Evolutionary conservation across 23 tunicate genomes (phyloP).

Genomic region (Aplidium turbinatum): DNA sequence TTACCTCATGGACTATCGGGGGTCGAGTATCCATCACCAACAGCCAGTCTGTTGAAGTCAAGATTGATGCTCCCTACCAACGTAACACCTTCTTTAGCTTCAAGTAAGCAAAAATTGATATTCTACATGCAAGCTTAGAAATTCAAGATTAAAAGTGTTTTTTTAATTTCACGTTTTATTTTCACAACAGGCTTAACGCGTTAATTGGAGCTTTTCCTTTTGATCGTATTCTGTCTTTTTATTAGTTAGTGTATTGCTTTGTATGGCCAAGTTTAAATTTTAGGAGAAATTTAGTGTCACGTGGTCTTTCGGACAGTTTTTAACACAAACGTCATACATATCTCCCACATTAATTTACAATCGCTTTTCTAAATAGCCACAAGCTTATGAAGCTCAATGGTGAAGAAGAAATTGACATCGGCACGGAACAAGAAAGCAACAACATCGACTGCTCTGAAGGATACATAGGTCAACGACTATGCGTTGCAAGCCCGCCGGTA

Average conservation of each 20-base stretch:
- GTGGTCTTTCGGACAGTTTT: no score
- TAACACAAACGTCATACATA: no score
- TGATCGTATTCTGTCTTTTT: no score
- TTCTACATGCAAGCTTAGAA: neutral
- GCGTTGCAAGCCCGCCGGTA: constrained; percentile 30
- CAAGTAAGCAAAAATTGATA: constrained; percentile 69
- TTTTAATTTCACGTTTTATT: no score
- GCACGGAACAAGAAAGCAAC: neutral
- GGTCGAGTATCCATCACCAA: constrained; percentile 40
- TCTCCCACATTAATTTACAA: neutral
- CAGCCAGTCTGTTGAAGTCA: constrained; percentile 36
- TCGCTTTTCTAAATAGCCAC: constrained; percentile 43
- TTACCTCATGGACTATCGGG: constrained; percentile 56
- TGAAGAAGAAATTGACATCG: constrained; percentile 15
- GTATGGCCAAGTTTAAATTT: no score
- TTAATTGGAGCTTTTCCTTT: no score
- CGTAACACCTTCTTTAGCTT: constrained; percentile 60
- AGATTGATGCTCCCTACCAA: constrained; percentile 65
- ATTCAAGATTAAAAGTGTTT: no score
- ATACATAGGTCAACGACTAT: constrained; percentile 63
- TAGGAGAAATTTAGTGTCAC: no score
- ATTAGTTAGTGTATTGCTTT: no score
- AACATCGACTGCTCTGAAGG: constrained; percentile 41
- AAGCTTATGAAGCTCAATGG: constrained; percentile 64
- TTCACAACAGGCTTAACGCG: no score